Evolutionary conservation across 2,113 vertebrate species (phyloP).

Genomic region (Callipepla squamata): DNA sequence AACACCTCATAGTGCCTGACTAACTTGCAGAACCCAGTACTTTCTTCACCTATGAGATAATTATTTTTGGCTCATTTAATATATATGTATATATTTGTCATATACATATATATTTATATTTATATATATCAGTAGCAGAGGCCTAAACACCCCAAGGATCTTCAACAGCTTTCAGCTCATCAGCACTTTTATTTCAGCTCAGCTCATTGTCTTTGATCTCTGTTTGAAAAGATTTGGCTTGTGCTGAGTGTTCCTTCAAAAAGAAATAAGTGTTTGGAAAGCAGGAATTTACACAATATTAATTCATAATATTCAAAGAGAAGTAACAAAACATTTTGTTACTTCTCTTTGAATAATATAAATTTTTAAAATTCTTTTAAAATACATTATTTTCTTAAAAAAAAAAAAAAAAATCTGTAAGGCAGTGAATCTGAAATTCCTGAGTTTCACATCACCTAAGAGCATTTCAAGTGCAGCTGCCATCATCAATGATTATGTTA

Average conservation of each 20-base stretch:
- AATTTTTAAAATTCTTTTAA: background rate
- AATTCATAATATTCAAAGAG: background rate
- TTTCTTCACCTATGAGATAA: conserved; percentile 29
- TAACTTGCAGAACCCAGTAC: conserved; percentile 29
- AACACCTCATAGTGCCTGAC: conserved; percentile 33
- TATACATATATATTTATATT: too few relatives aligned
- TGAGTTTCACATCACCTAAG: background rate
- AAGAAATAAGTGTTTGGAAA: conserved; percentile 12
- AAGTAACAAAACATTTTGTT: background rate
- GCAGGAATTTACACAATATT: conserved; percentile 22
- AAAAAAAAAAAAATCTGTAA: background rate
- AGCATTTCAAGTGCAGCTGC: background rate
- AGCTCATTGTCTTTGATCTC: conserved; percentile 46
- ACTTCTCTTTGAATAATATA: too few relatives aligned
- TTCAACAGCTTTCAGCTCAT: background rate
- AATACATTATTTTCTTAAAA: background rate
- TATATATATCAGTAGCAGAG: conserved; percentile 27
- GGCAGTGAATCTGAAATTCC: background rate
- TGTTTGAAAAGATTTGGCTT: conserved; percentile 59
- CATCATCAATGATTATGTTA: background rate
- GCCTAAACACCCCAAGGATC: conserved; percentile 46
- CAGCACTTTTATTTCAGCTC: conserved; percentile 13
- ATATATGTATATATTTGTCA: background rate
- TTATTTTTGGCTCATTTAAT: conserved; percentile 68
- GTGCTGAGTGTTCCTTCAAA: conserved; percentile 8